Conservation (phyloP, 2,888 invertebrate genomes). For the Chrysotoxum bicinctum region DNA sequence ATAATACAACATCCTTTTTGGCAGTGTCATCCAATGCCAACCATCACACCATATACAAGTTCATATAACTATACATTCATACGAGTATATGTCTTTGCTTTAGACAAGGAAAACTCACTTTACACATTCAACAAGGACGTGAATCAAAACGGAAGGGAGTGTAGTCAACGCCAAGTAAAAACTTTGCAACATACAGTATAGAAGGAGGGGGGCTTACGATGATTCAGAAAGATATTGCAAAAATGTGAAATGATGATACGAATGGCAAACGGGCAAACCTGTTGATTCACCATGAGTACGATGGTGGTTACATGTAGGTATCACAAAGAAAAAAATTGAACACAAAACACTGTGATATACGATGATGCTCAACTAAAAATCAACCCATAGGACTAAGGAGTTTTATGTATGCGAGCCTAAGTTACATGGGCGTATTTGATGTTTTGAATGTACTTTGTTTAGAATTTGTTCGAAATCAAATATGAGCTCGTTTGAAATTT, state of each 20-base stretch:
- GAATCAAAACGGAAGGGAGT: slow-evolving; percentile 52
- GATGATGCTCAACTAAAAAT: slow-evolving; percentile 15
- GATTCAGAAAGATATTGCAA: slow-evolving; percentile 68
- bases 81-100: background rate
- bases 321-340: slow-evolving; percentile 54
- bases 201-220: background rate
- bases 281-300: slow-evolving; percentile 58
- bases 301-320: slow-evolving; percentile 1
- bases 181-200: slow-evolving; percentile 31
- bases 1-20: slow-evolving; percentile 68
- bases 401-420: slow-evolving; percentile 41
- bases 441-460: no score
- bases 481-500: no score
- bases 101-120: slow-evolving; percentile 41
- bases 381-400: slow-evolving; percentile 18
- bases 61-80: background rate
- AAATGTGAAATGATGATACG: slow-evolving; percentile 70
- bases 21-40: slow-evolving; percentile 31
- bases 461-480: no score
- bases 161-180: slow-evolving; percentile 27
- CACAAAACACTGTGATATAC: slow-evolving; percentile 56
- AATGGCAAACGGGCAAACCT: slow-evolving; percentile 46
- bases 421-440: background rate
- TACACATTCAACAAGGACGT: slow-evolving; percentile 35
- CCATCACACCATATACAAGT: background rate